These are phyloP conservation scores for Brachypodius melanocephalos DNA, from an alignment of 2,113 vertebrate species.

Conservation along the genomic window DNA sequence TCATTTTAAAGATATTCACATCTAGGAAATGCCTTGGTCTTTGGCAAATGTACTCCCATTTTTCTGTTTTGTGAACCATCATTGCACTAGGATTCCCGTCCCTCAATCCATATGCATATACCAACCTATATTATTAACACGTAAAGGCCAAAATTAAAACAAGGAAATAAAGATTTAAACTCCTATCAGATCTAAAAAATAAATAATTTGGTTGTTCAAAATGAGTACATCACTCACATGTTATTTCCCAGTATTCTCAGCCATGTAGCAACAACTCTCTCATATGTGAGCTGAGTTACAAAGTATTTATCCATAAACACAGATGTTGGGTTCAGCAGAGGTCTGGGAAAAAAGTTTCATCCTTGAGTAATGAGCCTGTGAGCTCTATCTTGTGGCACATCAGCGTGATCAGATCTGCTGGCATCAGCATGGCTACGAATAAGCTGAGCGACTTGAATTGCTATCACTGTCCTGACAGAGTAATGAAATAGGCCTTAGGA, in stretches of 20 bases:
- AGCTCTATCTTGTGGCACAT: neutral
- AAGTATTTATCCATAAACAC: neutral
- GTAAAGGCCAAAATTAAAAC: neutral
- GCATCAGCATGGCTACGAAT: neutral
- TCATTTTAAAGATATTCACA: neutral
- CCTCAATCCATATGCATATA: accelerated
- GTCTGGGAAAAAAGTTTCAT: neutral
- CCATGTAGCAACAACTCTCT: neutral
- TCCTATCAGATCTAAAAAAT: neutral
- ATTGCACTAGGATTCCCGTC: neutral
- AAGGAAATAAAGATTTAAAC: neutral
- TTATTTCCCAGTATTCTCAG: neutral
- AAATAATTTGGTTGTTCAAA: neutral
- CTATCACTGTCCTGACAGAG: neutral
- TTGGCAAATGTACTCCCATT: neutral
- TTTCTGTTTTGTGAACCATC: neutral
- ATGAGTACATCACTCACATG: neutral
- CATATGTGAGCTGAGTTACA: neutral
- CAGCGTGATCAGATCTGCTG: accelerated
- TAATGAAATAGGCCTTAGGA: neutral
- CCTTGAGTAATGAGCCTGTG: neutral
- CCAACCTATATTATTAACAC: neutral
- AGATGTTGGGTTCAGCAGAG: neutral
- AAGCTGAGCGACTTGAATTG: neutral
- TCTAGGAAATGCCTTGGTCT: neutral